Base-by-base conservation (phyloP, 2,113 vertebrate species). In the Psephotus haematonotus region DNA sequence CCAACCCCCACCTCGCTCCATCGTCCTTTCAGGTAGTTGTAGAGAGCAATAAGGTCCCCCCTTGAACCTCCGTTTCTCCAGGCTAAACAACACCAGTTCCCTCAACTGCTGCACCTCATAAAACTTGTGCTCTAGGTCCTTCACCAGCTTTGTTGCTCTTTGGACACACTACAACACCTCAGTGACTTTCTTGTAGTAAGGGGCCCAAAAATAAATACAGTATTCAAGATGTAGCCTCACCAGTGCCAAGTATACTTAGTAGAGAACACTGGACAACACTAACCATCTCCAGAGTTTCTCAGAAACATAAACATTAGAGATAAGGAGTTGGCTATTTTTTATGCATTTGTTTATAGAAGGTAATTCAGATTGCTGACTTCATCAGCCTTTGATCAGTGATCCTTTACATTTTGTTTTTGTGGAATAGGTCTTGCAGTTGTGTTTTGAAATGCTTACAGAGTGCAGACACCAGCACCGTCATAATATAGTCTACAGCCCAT, bases 391-490 rank as follows among this genome's bases (percentile, higher is more conserved):
- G 12, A 31, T 91, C 31, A 14, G 33, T 44, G 25, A 76, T 91
- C 23, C 37, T 63, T 24, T 28, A 53, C 28, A 16, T 43, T 41
- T 67, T 39, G 5, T 67, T 62, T 79, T 62, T 0, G 0, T 37
- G 18, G 2, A 11, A 49, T 22, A 85, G 5, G 29, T 47, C 23
- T 67, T 77, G 50, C 8, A 47, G 19, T 8, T 88, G 15, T 55
- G 13, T 35, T 90, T 78, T 78, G 29, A 78, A 82, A 82, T 47
- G 31, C 41, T 70, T 52, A 11, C 4, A 31, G 7, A 5, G 24
- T 70, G 22, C 25, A 75, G 37, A 82, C 10, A 57, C 27, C 19
- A 60, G 33, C 19, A 65, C 28, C 7, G 33, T 70, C 17, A 17
- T 28, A 62, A 65, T 7, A 18, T 5, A 87, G 12, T 39, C 33